Conservation (phyloP, 2,888 invertebrate species). For the Vesta saturnalis region DNA sequence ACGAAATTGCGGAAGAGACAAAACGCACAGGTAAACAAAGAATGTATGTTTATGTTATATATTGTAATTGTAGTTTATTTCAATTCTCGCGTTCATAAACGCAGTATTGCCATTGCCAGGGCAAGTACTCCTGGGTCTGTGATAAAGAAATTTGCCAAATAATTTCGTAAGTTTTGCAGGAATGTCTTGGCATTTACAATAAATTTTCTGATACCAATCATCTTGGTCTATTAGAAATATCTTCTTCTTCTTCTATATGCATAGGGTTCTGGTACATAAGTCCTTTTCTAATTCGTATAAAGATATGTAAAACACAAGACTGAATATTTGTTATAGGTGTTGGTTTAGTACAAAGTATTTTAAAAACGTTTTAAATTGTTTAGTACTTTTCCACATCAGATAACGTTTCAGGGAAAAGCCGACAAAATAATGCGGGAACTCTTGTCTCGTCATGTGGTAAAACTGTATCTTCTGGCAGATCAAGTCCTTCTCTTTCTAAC, state of each 20-base stretch:
- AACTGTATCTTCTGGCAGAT: background rate
- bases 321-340: background rate
- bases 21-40: background rate
- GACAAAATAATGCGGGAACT: background rate
- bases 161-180: background rate
- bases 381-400: background rate
- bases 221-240: background rate
- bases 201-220: background rate
- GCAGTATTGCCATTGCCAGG: background rate
- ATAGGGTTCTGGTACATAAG: background rate
- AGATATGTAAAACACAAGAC: background rate
- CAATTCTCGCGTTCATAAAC: background rate
- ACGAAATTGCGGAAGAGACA: background rate
- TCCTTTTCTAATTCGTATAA: background rate
- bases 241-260: background rate
- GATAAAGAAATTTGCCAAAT: too few relatives aligned
- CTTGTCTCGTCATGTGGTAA: background rate
- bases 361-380: background rate
- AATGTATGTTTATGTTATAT: background rate
- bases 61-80: background rate
- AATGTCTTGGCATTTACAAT: background rate
- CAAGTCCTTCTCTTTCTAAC: background rate
- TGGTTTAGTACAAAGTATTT: background rate
- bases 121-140: too few relatives aligned
- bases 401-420: background rate